These are phyloP conservation scores for Xerus inauris DNA, from an alignment of 2,113 vertebrate species.

Conservation along the genomic window DNA sequence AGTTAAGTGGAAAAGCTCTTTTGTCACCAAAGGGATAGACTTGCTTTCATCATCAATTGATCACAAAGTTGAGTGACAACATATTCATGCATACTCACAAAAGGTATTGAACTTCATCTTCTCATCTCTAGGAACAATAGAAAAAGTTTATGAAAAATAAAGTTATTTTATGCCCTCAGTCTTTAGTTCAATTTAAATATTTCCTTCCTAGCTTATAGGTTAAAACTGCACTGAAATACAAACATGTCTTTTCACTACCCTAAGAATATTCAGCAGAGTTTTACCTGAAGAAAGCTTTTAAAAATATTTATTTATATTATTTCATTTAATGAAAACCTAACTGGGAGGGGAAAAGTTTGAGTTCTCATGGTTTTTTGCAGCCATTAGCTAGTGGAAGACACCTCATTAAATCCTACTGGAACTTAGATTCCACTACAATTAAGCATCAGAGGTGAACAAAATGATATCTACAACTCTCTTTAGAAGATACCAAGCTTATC, in stretches of 20 bases:
- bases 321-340: background rate
- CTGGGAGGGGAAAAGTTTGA: background rate
- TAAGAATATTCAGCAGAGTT: background rate
- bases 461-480: background rate
- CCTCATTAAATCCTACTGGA: background rate
- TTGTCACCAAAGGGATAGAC: background rate
- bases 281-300: background rate
- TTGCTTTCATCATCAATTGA: background rate
- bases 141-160: background rate
- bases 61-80: background rate
- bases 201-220: background rate
- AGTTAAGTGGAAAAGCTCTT: background rate
- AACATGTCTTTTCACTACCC: background rate
- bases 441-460: conserved; percentile 7
- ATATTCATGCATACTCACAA: background rate
- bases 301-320: background rate
- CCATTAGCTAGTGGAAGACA: background rate
- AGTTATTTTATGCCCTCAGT: background rate
- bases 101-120: background rate
- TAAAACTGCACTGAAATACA: background rate
- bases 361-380: background rate
- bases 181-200: background rate
- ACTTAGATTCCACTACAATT: background rate
- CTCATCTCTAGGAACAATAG: background rate
- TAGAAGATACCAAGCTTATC: background rate